Evolutionary conservation across 2,888 invertebrate species (phyloP).

Genomic region (Epiblema foenella): DNA sequence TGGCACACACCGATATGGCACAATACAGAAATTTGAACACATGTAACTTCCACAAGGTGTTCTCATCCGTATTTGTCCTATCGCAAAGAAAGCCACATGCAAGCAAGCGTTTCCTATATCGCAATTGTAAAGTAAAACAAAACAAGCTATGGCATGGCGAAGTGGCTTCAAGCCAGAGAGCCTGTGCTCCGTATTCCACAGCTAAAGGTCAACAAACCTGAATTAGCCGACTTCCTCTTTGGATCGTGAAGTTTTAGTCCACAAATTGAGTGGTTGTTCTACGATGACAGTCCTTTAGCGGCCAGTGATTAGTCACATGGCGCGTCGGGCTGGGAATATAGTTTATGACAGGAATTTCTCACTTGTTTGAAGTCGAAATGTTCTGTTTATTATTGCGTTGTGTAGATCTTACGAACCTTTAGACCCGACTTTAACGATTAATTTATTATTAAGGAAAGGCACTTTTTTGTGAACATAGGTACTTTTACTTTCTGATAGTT

Average conservation of each 20-base stretch:
- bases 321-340: background rate
- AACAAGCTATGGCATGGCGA: conserved; percentile 2
- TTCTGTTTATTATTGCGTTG: background rate
- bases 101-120: background rate
- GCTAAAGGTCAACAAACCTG: conserved; percentile 56
- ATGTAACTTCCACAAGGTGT: background rate
- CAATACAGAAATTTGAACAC: background rate
- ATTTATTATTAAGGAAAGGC: no score
- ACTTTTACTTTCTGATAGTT: no score
- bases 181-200: conserved; percentile 23
- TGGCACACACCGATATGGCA: background rate
- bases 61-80: background rate
- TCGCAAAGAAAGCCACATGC: background rate
- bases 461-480: no score
- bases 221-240: conserved; percentile 64
- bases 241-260: conserved; percentile 52
- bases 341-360: conserved; percentile 22
- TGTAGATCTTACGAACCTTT: no score
- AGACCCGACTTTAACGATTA: no score
- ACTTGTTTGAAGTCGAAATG: background rate
- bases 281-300: conserved; percentile 49
- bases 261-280: conserved; percentile 54
- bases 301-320: background rate
- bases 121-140: background rate
- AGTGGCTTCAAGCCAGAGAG: conserved; percentile 23